Conservation (phyloP, 37 sponge, comb jelly and placozoan genomes). For the Geodia barretti region DNA sequence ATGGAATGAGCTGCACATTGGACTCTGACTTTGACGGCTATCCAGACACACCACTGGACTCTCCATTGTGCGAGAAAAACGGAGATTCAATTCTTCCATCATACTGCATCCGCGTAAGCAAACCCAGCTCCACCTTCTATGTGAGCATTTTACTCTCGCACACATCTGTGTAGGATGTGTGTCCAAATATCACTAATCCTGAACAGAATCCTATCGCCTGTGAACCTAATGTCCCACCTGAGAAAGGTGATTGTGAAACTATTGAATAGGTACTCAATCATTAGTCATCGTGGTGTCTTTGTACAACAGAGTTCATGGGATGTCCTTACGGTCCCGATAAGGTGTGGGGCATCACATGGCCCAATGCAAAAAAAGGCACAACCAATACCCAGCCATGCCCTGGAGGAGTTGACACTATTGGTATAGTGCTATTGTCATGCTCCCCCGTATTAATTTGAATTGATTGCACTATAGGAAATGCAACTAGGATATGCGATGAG, state of each 20-base stretch:
- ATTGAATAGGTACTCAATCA: too few species aligned
- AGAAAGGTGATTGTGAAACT: too few species aligned
- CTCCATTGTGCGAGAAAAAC: neutral
- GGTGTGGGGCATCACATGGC: constrained; percentile 35
- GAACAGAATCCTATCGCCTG: constrained; percentile 17
- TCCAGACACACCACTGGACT: constrained; percentile 38
- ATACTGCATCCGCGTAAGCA: constrained; percentile 28
- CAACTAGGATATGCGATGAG: neutral
- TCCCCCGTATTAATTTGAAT: too few species aligned
- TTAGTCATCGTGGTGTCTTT: too few species aligned
- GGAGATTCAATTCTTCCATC: too few species aligned
- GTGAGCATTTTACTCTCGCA: too few species aligned
- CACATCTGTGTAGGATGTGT: constrained; percentile 38
- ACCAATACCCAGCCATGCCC: constrained; percentile 51
- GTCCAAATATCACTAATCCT: constrained; percentile 35
- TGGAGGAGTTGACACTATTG: constrained; percentile 1
- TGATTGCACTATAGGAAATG: constrained; percentile 8
- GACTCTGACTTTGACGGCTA: constrained; percentile 48
- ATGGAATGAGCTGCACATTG: constrained; percentile 47
- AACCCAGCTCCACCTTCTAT: too few species aligned
- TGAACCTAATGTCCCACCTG: neutral
- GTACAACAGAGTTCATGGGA: constrained; percentile 44
- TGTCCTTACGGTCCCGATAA: constrained; percentile 28
- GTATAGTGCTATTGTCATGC: neutral
- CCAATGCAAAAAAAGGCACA: constrained; percentile 27